Evolutionary conservation across 2,888 invertebrate genomes (phyloP).

Genomic region (Anoplius nigerrimus): DNA sequence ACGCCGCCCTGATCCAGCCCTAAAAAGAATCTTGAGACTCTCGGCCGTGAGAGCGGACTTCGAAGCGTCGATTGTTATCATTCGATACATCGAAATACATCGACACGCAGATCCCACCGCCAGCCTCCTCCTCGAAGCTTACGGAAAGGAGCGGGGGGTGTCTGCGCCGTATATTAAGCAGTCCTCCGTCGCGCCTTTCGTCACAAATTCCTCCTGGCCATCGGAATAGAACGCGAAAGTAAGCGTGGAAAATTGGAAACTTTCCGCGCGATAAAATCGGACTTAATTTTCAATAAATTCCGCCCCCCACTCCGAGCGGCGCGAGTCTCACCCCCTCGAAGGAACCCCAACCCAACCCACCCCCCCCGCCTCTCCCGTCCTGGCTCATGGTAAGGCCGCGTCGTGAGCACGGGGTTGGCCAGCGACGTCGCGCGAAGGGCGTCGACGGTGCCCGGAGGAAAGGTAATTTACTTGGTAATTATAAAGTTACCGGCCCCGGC

Average conservation of each 20-base stretch:
- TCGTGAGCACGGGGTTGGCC: slow-evolving; percentile 33
- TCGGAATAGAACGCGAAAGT: slow-evolving; percentile 61
- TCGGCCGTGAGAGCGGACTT: no score
- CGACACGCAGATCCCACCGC: no score
- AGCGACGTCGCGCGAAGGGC: slow-evolving; percentile 24
- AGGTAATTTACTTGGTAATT: slow-evolving; percentile 70
- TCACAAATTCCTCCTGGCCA: slow-evolving; percentile 50
- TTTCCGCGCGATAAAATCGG: slow-evolving; percentile 71
- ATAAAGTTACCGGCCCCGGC: slow-evolving; percentile 66
- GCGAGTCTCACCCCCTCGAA: no score
- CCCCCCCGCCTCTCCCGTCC: no score
- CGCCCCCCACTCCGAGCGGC: slow-evolving; percentile 42
- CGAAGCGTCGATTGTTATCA: no score
- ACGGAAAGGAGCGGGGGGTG: neutral
- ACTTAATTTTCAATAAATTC: slow-evolving; percentile 72
- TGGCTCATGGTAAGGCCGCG: neutral
- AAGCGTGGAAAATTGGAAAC: slow-evolving; percentile 70
- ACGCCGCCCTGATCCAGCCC: no score
- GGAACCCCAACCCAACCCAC: neutral
- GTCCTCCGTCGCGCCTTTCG: slow-evolving; percentile 20
- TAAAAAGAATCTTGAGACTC: no score
- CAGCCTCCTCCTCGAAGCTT: no score
- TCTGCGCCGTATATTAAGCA: slow-evolving; percentile 56
- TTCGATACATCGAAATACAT: no score
- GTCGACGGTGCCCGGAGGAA: slow-evolving; percentile 37